Percentiles rank a stretch among this genome's conserved stretches.
Conservation (phyloP, 2,113 vertebrate species). For the Riparia riparia region DNA sequence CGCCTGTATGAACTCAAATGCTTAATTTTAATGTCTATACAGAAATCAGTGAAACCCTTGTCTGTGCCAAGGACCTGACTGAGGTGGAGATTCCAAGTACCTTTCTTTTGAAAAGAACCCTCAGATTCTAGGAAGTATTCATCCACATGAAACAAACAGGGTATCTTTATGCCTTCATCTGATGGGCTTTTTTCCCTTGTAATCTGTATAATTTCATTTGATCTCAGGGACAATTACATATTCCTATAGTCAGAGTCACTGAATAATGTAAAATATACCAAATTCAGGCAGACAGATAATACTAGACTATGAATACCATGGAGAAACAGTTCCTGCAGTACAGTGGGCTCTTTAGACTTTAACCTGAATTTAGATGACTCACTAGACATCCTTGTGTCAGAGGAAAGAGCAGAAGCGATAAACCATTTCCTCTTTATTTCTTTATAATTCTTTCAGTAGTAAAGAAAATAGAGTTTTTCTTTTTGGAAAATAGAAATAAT, state of each 20-base stretch:
- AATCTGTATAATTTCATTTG: neutral
- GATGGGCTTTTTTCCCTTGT: neutral
- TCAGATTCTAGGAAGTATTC: constrained; percentile 73
- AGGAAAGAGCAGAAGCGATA: neutral
- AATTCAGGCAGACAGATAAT: neutral
- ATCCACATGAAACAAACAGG: neutral
- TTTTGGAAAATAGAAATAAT: neutral
- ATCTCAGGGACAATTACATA: neutral
- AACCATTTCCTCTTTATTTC: neutral
- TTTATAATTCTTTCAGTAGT: neutral
- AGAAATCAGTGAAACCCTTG: constrained; percentile 81
- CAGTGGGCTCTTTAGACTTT: neutral
- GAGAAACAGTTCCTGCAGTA: neutral
- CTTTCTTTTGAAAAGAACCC: constrained; percentile 79
- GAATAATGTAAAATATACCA: neutral
- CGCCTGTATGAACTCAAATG: neutral
- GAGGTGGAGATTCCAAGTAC: constrained; percentile 76
- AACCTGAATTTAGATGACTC: neutral
- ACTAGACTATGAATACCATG: neutral
- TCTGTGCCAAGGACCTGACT: constrained; percentile 78
- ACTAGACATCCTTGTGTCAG: neutral
- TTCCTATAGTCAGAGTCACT: neutral
- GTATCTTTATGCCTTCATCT: neutral
- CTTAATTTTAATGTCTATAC: neutral
- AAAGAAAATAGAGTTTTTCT: neutral